These are phyloP conservation scores for Papilio helenus DNA, from an alignment of 1,140 invertebrate genomes.

Conservation along the genomic window DNA sequence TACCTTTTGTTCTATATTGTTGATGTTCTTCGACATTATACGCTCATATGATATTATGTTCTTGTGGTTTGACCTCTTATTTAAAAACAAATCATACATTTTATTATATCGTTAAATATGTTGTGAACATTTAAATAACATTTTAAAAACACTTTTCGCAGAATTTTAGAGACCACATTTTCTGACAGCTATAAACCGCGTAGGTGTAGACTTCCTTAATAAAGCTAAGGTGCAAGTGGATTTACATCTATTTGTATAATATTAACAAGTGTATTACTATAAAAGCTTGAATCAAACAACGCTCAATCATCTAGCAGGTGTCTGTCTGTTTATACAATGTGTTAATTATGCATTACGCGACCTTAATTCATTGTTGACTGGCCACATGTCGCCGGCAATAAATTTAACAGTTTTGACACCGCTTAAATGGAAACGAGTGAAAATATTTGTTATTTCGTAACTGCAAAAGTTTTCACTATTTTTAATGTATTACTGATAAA, in stretches of 20 bases:
- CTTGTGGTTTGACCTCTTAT: no score
- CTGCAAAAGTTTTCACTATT: background rate
- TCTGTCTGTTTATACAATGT: conserved; percentile 32
- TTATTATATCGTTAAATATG: background rate
- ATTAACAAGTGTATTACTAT: conserved; percentile 24
- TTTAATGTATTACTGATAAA: background rate
- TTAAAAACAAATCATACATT: background rate
- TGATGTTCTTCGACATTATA: no score
- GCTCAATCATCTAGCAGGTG: conserved; percentile 32
- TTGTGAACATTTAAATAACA: background rate
- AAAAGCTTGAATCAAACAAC: conserved; percentile 25
- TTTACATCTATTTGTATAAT: conserved; percentile 18
- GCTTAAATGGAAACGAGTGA: background rate
- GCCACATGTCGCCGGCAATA: conserved; percentile 28
- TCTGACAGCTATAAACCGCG: background rate
- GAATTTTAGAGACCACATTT: background rate
- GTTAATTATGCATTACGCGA: conserved; percentile 30
- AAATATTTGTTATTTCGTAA: conserved; percentile 19
- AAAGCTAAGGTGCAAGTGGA: background rate
- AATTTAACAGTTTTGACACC: conserved; percentile 4
- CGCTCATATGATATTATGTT: no score
- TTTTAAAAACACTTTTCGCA: background rate
- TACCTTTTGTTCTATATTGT: no score
- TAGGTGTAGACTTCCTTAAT: background rate
- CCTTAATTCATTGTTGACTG: conserved; percentile 33